Conservation (phyloP, 2,888 invertebrate genomes). For the Apocheima hispidaria region DNA sequence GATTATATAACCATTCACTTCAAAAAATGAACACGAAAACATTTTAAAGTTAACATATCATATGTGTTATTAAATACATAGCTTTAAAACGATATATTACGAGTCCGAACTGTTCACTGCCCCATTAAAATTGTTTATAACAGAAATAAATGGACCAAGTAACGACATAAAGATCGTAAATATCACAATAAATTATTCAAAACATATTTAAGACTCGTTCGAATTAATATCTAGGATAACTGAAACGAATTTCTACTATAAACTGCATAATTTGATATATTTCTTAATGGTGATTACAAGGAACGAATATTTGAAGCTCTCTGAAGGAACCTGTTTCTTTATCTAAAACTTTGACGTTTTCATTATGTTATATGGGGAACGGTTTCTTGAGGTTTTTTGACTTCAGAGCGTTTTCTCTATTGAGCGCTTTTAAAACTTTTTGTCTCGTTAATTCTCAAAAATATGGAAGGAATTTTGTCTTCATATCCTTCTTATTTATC, state of each 20-base stretch:
- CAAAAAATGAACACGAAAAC: conserved; percentile 12
- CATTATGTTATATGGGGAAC: conserved; percentile 20
- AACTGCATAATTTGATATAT: conserved; percentile 23
- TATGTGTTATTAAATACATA: conserved; percentile 2
- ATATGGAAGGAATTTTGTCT: no score
- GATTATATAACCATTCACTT: not conserved
- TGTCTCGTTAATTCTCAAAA: no score
- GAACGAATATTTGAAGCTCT: conserved; percentile 12
- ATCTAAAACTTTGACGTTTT: conserved; percentile 13
- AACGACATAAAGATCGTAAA: conserved; percentile 29
- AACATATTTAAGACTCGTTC: conserved; percentile 29
- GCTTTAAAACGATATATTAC: conserved; percentile 21
- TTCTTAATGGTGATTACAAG: conserved; percentile 8
- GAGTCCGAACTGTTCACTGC: conserved; percentile 20
- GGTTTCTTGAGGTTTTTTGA: not conserved
- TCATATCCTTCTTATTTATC: no score
- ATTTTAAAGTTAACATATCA: conserved; percentile 6
- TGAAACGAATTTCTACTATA: conserved; percentile 22
- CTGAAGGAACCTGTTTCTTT: conserved; percentile 17
- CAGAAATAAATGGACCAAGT: conserved; percentile 24
- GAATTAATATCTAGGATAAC: conserved; percentile 31
- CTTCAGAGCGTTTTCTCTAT: not conserved
- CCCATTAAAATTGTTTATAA: conserved; percentile 25
- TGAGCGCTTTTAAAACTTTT: no score
- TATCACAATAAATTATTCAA: conserved; percentile 31